A percentile compares a stretch with the other conserved stretches of the same genome.
phyloP scores from a whole-genome alignment of 2,797 vertebrate species.

The Helicolenus hilgendorfi region DNA sequence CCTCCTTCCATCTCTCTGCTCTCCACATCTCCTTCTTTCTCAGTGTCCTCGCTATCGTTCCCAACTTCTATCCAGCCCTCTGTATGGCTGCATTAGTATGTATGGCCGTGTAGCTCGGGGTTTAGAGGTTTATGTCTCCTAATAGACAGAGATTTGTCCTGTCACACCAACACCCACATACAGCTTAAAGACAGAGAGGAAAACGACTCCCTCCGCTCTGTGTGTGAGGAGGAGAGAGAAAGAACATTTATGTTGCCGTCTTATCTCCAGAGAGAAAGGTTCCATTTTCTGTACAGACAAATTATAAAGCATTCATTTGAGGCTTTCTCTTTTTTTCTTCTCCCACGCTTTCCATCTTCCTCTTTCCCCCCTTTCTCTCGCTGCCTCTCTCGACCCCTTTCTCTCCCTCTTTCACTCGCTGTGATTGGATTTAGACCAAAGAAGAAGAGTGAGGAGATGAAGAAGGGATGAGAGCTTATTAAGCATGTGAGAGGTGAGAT shows the following conservation, averaged over 20 bases:
- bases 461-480: conserved; percentile 78
- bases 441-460: conserved; percentile 76
- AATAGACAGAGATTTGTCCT: conserved; percentile 88
- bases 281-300: conserved; percentile 72
- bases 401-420: conserved; percentile 15
- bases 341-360: conserved; percentile 46
- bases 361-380: neutral
- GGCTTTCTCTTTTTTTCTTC: conserved; percentile 62
- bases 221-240: conserved; percentile 41
- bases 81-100: conserved; percentile 82
- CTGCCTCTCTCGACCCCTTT: conserved; percentile 8
- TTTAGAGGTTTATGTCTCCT: conserved; percentile 87
- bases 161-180: conserved; percentile 84
- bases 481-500: conserved; percentile 80
- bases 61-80: conserved; percentile 61
- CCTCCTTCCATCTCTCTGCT: conserved; percentile 44
- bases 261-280: conserved; percentile 74
- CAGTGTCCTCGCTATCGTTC: conserved; percentile 49
- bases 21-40: conserved; percentile 43
- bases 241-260: conserved; percentile 69
- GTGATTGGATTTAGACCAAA: conserved; percentile 84
- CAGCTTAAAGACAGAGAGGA: conserved; percentile 70
- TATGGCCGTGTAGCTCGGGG: conserved; percentile 77
- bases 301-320: conserved; percentile 81
- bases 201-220: conserved; percentile 51